Percentiles rank a stretch among this genome's conserved stretches.
Evolutionary conservation across 2,797 vertebrate genomes (phyloP).

Genomic region (Sparus aurata): DNA sequence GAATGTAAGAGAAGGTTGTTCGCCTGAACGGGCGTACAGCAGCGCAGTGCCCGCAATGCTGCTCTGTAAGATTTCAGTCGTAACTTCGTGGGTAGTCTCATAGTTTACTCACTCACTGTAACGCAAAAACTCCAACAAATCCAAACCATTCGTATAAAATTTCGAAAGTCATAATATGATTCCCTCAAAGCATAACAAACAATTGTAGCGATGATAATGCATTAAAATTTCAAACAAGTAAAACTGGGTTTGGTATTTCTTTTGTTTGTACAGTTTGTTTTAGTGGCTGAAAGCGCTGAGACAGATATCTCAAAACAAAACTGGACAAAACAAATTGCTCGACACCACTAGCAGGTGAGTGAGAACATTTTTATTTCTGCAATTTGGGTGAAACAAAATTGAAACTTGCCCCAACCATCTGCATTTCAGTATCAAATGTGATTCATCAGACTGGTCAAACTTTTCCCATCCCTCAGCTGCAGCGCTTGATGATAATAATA

Average conservation of each 20-base stretch:
- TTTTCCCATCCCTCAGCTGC: slow-evolving; percentile 10
- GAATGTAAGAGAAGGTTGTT: no score
- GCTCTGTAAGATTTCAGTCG: no score
- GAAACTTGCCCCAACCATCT: not conserved
- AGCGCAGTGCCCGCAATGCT: no score
- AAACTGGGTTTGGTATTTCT: not conserved
- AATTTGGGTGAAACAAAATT: not conserved
- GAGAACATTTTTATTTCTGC: not conserved
- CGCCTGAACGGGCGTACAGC: no score
- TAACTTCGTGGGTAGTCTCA: not conserved
- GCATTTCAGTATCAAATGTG: not conserved
- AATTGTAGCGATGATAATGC: not conserved
- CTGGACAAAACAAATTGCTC: not conserved
- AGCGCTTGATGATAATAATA: not conserved
- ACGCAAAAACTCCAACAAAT: not conserved
- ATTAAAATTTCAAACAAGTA: not conserved
- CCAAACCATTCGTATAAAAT: not conserved
- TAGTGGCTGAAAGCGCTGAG: not conserved
- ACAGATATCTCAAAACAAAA: slow-evolving; percentile 5
- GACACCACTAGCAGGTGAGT: not conserved
- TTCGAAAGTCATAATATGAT: not conserved
- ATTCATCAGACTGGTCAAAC: slow-evolving; percentile 9
- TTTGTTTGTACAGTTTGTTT: not conserved
- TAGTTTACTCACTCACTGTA: not conserved
- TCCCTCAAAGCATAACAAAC: not conserved